Conservation (phyloP, 2,888 invertebrate species). For the Seira ritae region DNA sequence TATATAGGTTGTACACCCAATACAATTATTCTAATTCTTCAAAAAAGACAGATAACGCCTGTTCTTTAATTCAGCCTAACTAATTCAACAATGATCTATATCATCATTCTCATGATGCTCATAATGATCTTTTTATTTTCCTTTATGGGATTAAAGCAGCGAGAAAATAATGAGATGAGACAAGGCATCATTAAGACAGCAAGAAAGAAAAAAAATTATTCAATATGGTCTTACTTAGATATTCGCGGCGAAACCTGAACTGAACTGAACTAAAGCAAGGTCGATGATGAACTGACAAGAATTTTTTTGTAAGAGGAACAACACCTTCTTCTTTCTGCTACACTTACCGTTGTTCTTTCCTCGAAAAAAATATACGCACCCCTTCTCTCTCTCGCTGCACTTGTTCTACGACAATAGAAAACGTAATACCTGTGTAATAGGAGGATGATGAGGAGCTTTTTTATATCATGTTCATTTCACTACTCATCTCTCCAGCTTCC, state of each 20-base stretch:
- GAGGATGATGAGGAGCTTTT: too few relatives aligned
- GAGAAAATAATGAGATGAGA: slow-evolving; percentile 60
- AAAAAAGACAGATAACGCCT: slow-evolving; percentile 55
- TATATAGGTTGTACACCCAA: slow-evolving; percentile 57
- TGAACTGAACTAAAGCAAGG: slow-evolving; percentile 55
- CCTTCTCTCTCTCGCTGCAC: too few relatives aligned
- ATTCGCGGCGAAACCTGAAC: too few relatives aligned
- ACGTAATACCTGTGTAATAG: too few relatives aligned
- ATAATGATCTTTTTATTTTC: neutral
- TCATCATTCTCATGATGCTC: slow-evolving; percentile 50
- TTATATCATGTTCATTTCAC: too few relatives aligned
- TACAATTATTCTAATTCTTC: slow-evolving; percentile 54
- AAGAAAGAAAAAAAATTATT: too few relatives aligned
- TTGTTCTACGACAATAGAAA: too few relatives aligned
- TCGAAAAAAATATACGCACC: too few relatives aligned
- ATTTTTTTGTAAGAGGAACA: too few relatives aligned
- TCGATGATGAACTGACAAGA: slow-evolving; percentile 29
- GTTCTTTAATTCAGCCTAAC: slow-evolving; percentile 57
- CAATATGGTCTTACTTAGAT: slow-evolving; percentile 41
- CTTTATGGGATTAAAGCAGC: slow-evolving; percentile 7
- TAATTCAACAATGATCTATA: slow-evolving; percentile 62
- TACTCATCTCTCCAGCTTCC: too few relatives aligned
- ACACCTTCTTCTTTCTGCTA: too few relatives aligned
- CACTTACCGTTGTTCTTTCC: too few relatives aligned
- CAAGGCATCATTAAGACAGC: slow-evolving; percentile 62